Conservation (phyloP, 2,113 vertebrate species). For the Thymallus thymallus region DNA sequence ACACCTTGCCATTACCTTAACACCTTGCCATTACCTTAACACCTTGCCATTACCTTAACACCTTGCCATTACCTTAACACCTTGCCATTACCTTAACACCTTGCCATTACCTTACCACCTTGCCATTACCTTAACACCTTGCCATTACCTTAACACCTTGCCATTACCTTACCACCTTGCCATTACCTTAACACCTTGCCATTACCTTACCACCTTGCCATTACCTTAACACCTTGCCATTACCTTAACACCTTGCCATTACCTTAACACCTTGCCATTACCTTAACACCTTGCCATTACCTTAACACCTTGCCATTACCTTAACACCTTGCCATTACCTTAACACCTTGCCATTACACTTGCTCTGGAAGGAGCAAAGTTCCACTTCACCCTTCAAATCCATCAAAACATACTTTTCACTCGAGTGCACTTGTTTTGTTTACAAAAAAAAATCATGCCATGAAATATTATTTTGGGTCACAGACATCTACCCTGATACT, state of each 20-base stretch:
- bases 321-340: too few relatives aligned
- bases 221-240: too few relatives aligned
- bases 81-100: too few relatives aligned
- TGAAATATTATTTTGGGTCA: slow-evolving; percentile 27
- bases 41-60: too few relatives aligned
- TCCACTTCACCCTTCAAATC: not conserved
- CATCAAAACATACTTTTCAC: slow-evolving; percentile 5
- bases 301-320: too few relatives aligned
- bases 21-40: not conserved
- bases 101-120: not conserved
- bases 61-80: not conserved
- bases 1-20: too few relatives aligned
- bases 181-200: too few relatives aligned
- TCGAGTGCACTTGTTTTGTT: slow-evolving; percentile 9
- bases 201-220: not conserved
- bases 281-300: not conserved
- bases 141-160: too few relatives aligned
- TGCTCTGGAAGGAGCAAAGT: slow-evolving; percentile 15
- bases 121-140: too few relatives aligned
- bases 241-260: not conserved
- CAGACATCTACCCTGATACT: slow-evolving; percentile 37
- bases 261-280: too few relatives aligned
- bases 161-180: too few relatives aligned
- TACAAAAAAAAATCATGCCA: slow-evolving; percentile 34
- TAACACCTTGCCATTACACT: not conserved